Evolutionary conservation across 2,113 vertebrate species (phyloP).

Genomic region (Nematolebias whitei): DNA sequence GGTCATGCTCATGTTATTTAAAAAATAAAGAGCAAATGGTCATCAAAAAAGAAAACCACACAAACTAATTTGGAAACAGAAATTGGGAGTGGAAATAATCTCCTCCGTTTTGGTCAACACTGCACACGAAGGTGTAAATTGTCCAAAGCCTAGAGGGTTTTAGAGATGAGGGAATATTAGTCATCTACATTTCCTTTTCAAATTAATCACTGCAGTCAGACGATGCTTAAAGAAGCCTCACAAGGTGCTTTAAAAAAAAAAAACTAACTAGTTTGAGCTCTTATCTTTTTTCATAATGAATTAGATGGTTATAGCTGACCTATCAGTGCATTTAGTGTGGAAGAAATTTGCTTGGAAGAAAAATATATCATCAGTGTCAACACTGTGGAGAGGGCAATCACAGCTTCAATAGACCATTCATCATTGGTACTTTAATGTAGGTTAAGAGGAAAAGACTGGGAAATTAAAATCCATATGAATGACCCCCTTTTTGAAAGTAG

Average conservation of each 20-base stretch:
- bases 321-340: constrained; percentile 31
- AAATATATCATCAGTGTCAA: constrained; percentile 62
- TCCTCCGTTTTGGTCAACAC: constrained; percentile 38
- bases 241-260: not conserved
- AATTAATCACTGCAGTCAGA: constrained; percentile 47
- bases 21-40: constrained; percentile 23
- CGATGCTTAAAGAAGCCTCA: constrained; percentile 7
- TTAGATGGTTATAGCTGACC: constrained; percentile 27
- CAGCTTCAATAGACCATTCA: constrained; percentile 55
- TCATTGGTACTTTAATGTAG: constrained; percentile 63
- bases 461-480: constrained; percentile 73
- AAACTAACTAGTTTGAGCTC: constrained; percentile 1
- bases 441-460: constrained; percentile 48
- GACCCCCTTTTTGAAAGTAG: constrained; percentile 31
- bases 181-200: constrained; percentile 38
- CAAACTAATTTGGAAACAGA: constrained; percentile 30
- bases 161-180: constrained; percentile 37
- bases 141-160: constrained; percentile 43
- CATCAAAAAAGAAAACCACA: constrained; percentile 2
- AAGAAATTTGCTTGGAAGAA: constrained; percentile 38
- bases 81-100: constrained; percentile 37
- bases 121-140: constrained; percentile 31
- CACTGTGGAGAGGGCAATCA: constrained; percentile 52
- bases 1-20: constrained; percentile 15
- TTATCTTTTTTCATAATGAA: constrained; percentile 38